Conservation (phyloP, 2,888 invertebrate species). For the Drosophila gaucha region DNA sequence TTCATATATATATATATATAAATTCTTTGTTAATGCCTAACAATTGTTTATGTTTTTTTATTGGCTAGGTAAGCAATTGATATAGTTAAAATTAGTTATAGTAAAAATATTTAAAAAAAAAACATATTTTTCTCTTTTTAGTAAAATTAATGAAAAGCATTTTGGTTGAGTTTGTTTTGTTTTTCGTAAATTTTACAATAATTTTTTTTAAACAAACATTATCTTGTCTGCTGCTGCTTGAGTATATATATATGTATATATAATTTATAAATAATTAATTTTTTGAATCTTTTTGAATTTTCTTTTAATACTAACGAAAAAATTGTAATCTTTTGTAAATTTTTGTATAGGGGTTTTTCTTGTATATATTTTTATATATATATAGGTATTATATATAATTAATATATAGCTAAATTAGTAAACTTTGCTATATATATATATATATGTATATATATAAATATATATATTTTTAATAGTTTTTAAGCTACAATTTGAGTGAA, state of each 20-base stretch:
- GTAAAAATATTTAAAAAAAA: slow-evolving; percentile 3
- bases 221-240: no score
- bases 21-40: slow-evolving; percentile 61
- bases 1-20: slow-evolving; percentile 30
- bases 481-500: slow-evolving; percentile 51
- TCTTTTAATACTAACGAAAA: slow-evolving; percentile 58
- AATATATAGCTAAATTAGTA: slow-evolving; percentile 26
- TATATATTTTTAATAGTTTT: slow-evolving; percentile 14
- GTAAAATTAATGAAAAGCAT: slow-evolving; percentile 69
- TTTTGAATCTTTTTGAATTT: slow-evolving; percentile 26
- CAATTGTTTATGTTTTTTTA: slow-evolving; percentile 26
- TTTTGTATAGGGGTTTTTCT: no score
- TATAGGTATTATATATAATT: slow-evolving; percentile 10
- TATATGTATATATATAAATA: slow-evolving; percentile 5
- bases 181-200: slow-evolving; percentile 41
- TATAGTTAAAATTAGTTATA: slow-evolving; percentile 18
- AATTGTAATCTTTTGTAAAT: slow-evolving; percentile 40
- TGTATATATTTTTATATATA: slow-evolving; percentile 19
- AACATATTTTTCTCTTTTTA: slow-evolving; percentile 16
- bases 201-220: neutral
- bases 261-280: slow-evolving; percentile 17
- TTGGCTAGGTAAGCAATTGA: slow-evolving; percentile 65
- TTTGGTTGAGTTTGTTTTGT: slow-evolving; percentile 58
- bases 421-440: slow-evolving; percentile 17
- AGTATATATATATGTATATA: slow-evolving; percentile 16